phyloP scores from a whole-genome alignment of 2,797 vertebrate genomes.

The Naso thynnoides region DNA sequence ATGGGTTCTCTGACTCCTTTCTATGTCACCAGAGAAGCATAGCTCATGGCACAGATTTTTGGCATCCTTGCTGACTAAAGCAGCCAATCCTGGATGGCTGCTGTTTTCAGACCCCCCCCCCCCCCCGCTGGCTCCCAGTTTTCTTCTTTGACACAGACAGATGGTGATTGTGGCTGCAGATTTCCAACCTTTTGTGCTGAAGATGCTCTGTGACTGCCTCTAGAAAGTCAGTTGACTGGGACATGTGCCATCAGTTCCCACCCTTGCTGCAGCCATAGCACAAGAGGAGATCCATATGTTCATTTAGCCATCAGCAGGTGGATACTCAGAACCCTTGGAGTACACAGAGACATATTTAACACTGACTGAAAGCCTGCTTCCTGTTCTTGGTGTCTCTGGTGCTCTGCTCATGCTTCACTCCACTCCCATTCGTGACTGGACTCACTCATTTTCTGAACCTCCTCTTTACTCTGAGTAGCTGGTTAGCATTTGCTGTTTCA shows the following conservation, averaged over 20 bases:
- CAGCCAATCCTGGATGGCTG: slow-evolving; percentile 32
- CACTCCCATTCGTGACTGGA: slow-evolving; percentile 6
- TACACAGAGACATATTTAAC: slow-evolving; percentile 10
- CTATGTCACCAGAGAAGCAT: slow-evolving; percentile 32
- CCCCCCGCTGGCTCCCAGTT: slow-evolving; percentile 29
- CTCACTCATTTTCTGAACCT: not conserved
- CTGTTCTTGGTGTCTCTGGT: slow-evolving; percentile 1
- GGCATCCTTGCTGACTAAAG: slow-evolving; percentile 29
- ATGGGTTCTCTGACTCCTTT: slow-evolving; percentile 34
- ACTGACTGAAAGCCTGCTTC: slow-evolving; percentile 5
- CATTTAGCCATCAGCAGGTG: slow-evolving; percentile 37
- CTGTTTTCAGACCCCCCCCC: slow-evolving; percentile 30
- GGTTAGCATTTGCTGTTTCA: slow-evolving; percentile 2
- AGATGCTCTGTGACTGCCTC: slow-evolving; percentile 20
- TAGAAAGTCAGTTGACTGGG: slow-evolving; percentile 21
- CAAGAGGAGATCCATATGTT: slow-evolving; percentile 42
- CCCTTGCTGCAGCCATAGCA: slow-evolving; percentile 1
- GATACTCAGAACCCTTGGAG: slow-evolving; percentile 16
- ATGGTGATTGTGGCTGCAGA: slow-evolving; percentile 28
- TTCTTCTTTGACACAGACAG: slow-evolving; percentile 24
- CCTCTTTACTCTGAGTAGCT: not conserved
- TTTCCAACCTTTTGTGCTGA: slow-evolving; percentile 24
- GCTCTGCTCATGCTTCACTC: not conserved
- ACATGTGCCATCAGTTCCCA: slow-evolving; percentile 10
- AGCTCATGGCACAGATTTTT: slow-evolving; percentile 32